Evolutionary conservation across 2,113 vertebrate genomes (phyloP), one percentile per base, ranked within the genome.

Genomic region (Lepus timidus): DNA sequence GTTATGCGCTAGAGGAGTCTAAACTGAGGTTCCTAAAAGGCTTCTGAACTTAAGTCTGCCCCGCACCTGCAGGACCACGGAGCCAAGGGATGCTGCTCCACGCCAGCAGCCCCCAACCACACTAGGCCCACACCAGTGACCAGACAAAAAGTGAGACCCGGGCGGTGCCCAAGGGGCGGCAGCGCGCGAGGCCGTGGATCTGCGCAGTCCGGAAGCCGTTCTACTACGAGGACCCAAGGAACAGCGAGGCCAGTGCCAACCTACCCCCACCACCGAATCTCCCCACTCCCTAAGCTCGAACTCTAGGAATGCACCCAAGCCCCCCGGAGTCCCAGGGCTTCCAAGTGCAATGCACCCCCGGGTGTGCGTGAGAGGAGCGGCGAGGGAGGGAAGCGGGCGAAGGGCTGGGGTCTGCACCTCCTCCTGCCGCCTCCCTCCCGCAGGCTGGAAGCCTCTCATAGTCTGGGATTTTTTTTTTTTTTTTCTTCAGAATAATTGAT

Each of bases 401-500:
- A 22, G 62, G 84, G n/a, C 71, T 20, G 6, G 55, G 75, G 61
- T 86, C 90, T 65, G 86, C 96, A 61, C 75, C 89, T 73, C 92
- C 88, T 94, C 88, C 90, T 81, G 31, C 84, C 31, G 13, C 95
- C 80, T 90, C 81, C 76, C 90, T 74, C 71, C 85, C 68, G 64
- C 93, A 58, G 83, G 88, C 85, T 96, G 85, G 90, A 96, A 97
- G 68, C 93, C 83, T 97, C 94, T 12, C 67, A 94, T 79, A 97
- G 92, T 83, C 95, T 96, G 96, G 96, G 91, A 95, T 97, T 96
- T 97, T 96, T 58, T 58, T 58, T 58, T 58, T 58, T 58, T 58
- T 58, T 58, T 58, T 58, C 17, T 94, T 85, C 96, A 97, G 96
- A 98, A 97, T 98, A 98, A 98, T 98, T 98, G 95, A 98, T 98